A percentile compares a stretch with the other conserved stretches of the same genome.
Evolutionary conservation across 2,888 invertebrate genomes (phyloP).

Genomic region (Acanthosepion lycidas): DNA sequence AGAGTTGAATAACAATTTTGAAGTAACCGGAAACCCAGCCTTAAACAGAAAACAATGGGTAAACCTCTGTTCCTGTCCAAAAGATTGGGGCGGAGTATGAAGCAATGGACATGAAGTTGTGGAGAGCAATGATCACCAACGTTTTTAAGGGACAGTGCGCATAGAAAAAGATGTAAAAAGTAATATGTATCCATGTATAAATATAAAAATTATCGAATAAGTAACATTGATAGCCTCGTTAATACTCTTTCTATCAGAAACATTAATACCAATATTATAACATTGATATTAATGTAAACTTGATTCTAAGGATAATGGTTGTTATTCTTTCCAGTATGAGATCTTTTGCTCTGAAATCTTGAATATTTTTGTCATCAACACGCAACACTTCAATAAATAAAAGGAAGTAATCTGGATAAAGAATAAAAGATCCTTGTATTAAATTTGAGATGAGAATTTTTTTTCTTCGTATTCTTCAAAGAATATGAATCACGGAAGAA

Average conservation of each 20-base stretch:
- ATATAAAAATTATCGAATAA: neutral
- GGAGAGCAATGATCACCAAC: too few relatives aligned
- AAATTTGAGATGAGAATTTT: neutral
- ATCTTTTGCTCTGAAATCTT: neutral
- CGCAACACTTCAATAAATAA: neutral
- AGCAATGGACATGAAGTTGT: too few relatives aligned
- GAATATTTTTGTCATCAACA: neutral
- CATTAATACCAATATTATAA: neutral
- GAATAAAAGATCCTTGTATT: constrained; percentile 8
- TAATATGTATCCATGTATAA: too few relatives aligned
- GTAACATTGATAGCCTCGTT: neutral
- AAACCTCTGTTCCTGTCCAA: too few relatives aligned
- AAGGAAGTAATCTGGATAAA: neutral
- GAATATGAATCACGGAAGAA: neutral
- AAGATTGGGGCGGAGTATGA: too few relatives aligned
- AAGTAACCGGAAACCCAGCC: too few relatives aligned
- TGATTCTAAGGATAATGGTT: neutral
- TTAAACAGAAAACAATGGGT: too few relatives aligned
- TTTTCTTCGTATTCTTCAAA: neutral
- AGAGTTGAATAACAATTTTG: too few relatives aligned
- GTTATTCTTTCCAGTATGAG: neutral
- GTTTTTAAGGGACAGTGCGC: too few relatives aligned
- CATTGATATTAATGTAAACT: neutral
- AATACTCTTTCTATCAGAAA: neutral
- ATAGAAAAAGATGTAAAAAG: too few relatives aligned